Percentiles rank a stretch among this genome's conserved stretches.
Conservation (phyloP, 2,797 vertebrate species). For the Pipistrellus kuhlii region DNA sequence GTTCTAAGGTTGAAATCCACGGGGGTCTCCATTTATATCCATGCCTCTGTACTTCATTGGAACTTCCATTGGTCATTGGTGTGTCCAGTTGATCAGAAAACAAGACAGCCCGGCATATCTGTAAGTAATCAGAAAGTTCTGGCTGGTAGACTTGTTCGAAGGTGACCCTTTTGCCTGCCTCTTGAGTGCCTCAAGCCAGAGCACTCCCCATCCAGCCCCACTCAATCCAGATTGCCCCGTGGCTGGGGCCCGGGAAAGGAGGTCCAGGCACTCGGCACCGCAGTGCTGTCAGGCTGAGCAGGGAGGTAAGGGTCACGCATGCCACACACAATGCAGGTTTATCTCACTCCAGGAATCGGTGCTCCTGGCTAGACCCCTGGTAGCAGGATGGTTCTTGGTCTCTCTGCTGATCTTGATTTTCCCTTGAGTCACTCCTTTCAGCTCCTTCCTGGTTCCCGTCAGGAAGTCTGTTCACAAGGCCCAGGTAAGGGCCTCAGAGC, state of each 20-base stretch:
- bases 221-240: background rate
- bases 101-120: background rate
- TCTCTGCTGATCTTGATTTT: background rate
- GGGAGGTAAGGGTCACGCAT: rapidly evolving
- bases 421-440: background rate
- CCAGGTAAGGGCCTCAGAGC: background rate
- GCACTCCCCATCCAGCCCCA: background rate
- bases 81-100: constrained; percentile 34
- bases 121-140: background rate
- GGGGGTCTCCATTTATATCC: background rate
- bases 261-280: rapidly evolving
- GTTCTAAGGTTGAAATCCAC: background rate
- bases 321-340: rapidly evolving
- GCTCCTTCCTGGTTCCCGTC: background rate
- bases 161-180: too few species aligned
- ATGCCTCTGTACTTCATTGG: background rate
- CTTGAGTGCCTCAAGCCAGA: background rate
- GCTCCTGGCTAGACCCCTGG: too few species aligned
- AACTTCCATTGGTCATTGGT: background rate
- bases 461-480: too few species aligned
- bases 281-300: background rate
- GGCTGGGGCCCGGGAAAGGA: background rate
- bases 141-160: background rate
- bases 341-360: background rate
- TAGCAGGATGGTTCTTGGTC: background rate